Evolutionary conservation across 2,113 vertebrate genomes (phyloP).

Genomic region (Lates calcarifer): DNA sequence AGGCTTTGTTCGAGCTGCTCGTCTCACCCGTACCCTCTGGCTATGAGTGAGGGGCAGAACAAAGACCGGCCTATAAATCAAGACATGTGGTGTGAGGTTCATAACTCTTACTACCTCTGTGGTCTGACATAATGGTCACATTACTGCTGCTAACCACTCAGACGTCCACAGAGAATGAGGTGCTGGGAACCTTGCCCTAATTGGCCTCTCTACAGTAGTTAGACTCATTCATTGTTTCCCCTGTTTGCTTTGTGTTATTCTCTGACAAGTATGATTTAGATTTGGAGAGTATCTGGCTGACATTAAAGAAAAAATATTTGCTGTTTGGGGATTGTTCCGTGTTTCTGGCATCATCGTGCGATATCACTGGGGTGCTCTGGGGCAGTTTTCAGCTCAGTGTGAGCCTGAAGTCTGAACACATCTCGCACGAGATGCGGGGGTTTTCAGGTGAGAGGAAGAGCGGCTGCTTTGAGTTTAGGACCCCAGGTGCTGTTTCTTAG

Average conservation of each 20-base stretch:
- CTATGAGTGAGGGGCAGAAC: background rate
- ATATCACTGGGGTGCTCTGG: background rate
- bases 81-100: background rate
- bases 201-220: background rate
- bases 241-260: constrained; percentile 10
- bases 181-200: background rate
- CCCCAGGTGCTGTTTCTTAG: background rate
- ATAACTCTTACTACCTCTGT: background rate
- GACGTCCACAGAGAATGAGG: background rate
- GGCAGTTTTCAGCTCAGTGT: constrained; percentile 8
- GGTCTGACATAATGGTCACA: constrained; percentile 27
- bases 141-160: constrained; percentile 15
- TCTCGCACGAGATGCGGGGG: background rate
- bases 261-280: constrained; percentile 1
- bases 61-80: constrained; percentile 10
- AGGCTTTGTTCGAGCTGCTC: background rate
- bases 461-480: background rate
- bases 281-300: background rate
- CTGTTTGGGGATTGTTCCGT: background rate
- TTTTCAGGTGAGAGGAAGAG: background rate
- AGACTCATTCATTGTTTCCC: constrained; percentile 1
- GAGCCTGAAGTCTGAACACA: background rate
- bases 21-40: background rate
- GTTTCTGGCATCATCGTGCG: background rate
- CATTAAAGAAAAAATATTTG: constrained; percentile 2